These are phyloP conservation scores for Drepanosiphum platanoidis DNA, from an alignment of 2,888 invertebrate species.

Conservation along the genomic window DNA sequence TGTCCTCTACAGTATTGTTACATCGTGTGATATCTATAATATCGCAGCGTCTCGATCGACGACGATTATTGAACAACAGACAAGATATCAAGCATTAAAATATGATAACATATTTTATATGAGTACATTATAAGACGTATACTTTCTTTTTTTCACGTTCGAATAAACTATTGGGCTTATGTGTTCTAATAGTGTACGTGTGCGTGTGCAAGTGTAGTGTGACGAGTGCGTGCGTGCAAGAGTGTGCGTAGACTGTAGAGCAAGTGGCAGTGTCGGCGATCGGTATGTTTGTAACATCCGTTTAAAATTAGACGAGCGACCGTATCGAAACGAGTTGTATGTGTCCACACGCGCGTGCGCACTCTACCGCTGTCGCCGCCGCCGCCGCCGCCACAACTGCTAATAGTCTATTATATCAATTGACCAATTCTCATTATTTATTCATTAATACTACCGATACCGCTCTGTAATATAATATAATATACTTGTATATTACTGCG, in stretches of 20 bases:
- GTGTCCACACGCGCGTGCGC: background rate
- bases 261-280: conserved; percentile 1
- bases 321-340: conserved; percentile 39
- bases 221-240: background rate
- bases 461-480: background rate
- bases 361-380: background rate
- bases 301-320: conserved; percentile 55
- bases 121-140: no score
- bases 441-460: background rate
- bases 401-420: background rate
- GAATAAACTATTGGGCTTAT: background rate
- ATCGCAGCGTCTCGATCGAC: no score
- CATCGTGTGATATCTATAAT: no score
- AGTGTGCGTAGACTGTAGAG: no score
- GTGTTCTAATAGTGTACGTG: background rate
- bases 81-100: no score
- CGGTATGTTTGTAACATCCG: conserved; percentile 43
- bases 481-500: no score
- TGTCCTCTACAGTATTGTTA: no score
- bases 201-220: background rate
- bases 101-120: no score
- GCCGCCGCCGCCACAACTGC: background rate
- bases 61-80: no score
- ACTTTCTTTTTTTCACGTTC: background rate
- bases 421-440: background rate